Evolutionary conservation across 2,113 vertebrate species (phyloP).

Genomic region (Bothrops jararaca): DNA sequence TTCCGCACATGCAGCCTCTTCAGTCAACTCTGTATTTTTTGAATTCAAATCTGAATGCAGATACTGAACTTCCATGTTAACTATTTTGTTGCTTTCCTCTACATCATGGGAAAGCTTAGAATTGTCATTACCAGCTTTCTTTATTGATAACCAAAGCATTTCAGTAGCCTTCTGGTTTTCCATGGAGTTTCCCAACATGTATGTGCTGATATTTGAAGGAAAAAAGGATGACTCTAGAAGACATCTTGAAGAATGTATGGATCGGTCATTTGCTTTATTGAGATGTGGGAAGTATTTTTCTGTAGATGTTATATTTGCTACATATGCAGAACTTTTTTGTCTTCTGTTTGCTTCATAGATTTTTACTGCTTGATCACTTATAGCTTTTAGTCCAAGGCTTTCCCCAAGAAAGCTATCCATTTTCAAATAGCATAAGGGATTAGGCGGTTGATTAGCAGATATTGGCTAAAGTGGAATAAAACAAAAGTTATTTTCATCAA

Average conservation of each 20-base stretch:
- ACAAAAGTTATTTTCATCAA: conserved; percentile 8
- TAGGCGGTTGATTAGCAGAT: conserved; percentile 14
- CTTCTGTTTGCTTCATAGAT: conserved; percentile 13
- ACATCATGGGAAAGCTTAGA: conserved; percentile 13
- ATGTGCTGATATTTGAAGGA: background rate
- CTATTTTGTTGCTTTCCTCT: conserved; percentile 43
- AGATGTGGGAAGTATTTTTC: background rate
- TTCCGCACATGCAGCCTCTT: conserved; percentile 65
- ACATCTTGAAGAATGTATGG: background rate
- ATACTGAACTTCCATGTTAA: conserved; percentile 53
- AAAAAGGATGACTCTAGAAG: conserved; percentile 22
- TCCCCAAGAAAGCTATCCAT: conserved; percentile 18
- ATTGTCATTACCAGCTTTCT: conserved; percentile 52
- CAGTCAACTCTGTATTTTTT: conserved; percentile 63
- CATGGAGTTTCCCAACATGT: conserved; percentile 7
- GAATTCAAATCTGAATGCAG: conserved; percentile 62
- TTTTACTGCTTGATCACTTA: background rate
- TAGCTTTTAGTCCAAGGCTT: conserved; percentile 12
- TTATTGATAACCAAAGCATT: conserved; percentile 36
- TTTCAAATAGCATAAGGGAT: conserved; percentile 22
- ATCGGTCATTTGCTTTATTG: background rate
- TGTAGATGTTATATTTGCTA: conserved; percentile 1
- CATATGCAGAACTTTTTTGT: background rate
- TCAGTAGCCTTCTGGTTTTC: conserved; percentile 42
- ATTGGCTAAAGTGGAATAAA: conserved; percentile 28